These are phyloP conservation scores for Lutraria lutraria DNA, from an alignment of 2,888 invertebrate species.

Conservation along the genomic window DNA sequence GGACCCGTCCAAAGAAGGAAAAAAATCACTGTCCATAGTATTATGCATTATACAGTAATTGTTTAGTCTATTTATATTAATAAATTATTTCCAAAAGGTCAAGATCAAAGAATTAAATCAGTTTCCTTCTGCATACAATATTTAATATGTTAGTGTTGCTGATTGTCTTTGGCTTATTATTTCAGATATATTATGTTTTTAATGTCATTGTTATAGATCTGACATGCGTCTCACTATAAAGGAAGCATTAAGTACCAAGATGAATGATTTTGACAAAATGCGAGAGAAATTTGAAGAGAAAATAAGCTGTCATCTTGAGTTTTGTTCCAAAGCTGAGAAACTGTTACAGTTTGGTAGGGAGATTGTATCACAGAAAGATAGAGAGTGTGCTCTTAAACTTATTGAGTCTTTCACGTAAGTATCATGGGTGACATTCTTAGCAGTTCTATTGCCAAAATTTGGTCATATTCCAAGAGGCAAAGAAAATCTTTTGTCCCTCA, in stretches of 20 bases:
- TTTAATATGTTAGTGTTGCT: not conserved
- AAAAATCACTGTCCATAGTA: no score
- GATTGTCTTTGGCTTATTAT: not conserved
- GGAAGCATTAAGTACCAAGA: conserved; percentile 40
- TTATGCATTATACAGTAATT: not conserved
- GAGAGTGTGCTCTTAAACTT: conserved; percentile 33
- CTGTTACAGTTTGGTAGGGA: conserved; percentile 51
- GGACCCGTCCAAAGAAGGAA: no score
- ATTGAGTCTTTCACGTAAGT: conserved; percentile 53
- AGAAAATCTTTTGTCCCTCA: no score
- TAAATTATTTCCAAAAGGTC: no score
- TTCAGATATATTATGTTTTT: not conserved
- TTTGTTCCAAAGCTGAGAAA: conserved; percentile 61
- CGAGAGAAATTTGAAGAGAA: conserved; percentile 47
- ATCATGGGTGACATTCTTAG: not conserved
- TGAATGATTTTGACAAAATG: conserved; percentile 36
- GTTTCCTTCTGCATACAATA: not conserved
- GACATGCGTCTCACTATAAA: conserved; percentile 47
- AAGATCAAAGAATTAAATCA: no score
- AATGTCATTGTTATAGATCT: conserved; percentile 39
- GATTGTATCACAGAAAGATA: conserved; percentile 8
- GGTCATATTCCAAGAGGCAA: no score
- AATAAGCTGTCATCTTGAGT: conserved; percentile 32
- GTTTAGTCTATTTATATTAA: not conserved
- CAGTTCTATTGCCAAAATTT: no score